Percentiles rank a stretch among this genome's conserved stretches.
Conservation (phyloP, 2,888 invertebrate genomes). For the Acronicta leporina region DNA sequence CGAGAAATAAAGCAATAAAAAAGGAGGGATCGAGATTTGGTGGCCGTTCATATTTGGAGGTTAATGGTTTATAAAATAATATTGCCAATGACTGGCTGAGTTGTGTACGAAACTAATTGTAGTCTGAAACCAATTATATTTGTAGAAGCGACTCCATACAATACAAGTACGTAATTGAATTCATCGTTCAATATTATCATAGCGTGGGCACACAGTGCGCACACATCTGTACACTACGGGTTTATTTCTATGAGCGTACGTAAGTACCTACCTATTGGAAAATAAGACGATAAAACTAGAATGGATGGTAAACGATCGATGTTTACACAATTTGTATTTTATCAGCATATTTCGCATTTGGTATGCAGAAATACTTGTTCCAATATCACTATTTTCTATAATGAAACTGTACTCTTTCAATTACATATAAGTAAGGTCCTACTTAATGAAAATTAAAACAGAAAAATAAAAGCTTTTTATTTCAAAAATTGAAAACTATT, state of each 20-base stretch:
- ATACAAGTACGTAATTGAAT: conserved; percentile 33
- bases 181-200: conserved; percentile 26
- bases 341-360: conserved; percentile 30
- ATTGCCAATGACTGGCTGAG: conserved; percentile 35
- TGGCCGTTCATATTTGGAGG: conserved; percentile 62
- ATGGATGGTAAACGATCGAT: conserved; percentile 38
- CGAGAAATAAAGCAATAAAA: conserved; percentile 74
- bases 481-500: too few species aligned
- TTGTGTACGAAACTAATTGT: conserved; percentile 42
- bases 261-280: conserved; percentile 18
- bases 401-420: background rate
- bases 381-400: background rate
- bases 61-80: conserved; percentile 67
- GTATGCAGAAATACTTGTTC: conserved; percentile 2
- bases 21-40: conserved; percentile 65
- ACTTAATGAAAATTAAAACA: too few species aligned
- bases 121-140: conserved; percentile 37
- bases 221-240: conserved; percentile 30
- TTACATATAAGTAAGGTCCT: too few species aligned
- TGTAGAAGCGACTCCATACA: conserved; percentile 20
- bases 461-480: too few species aligned
- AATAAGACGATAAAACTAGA: conserved; percentile 42
- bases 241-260: conserved; percentile 37
- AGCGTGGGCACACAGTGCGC: conserved; percentile 12
- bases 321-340: conserved; percentile 38